Conservation (phyloP, 1,140 invertebrate genomes). For the Onthophagus taurus region DNA sequence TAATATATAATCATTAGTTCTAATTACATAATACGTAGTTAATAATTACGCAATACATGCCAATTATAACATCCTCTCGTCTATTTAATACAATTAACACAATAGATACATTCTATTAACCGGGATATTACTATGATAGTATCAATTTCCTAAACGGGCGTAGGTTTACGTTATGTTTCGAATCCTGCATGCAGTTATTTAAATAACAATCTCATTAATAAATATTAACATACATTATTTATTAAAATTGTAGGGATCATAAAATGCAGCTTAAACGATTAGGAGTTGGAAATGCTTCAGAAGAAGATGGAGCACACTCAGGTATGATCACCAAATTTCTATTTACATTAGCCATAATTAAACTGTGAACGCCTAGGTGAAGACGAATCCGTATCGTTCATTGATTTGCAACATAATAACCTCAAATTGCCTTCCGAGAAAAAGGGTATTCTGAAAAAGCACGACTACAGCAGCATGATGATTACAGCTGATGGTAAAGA, state of each 20-base stretch:
- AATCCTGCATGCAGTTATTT: too few relatives aligned
- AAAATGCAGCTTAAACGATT: constrained; percentile 63
- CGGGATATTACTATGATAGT: too few relatives aligned
- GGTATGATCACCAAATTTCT: constrained; percentile 39
- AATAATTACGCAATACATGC: too few relatives aligned
- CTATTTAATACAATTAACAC: too few relatives aligned
- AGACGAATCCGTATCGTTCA: constrained; percentile 72
- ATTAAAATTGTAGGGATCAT: constrained; percentile 64
- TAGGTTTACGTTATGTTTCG: too few relatives aligned
- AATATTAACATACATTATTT: too few relatives aligned
- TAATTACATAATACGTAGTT: too few relatives aligned
- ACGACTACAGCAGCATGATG: constrained; percentile 63
- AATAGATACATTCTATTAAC: too few relatives aligned
- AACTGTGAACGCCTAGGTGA: constrained; percentile 45
- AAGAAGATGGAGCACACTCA: constrained; percentile 62
- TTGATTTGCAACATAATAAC: constrained; percentile 68
- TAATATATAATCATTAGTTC: too few relatives aligned
- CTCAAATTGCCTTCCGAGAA: constrained; percentile 71
- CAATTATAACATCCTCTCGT: too few relatives aligned
- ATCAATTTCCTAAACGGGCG: too few relatives aligned
- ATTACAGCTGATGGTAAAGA: constrained; percentile 56
- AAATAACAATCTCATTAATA: neutral
- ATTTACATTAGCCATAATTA: neutral
- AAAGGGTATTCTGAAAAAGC: constrained; percentile 82
- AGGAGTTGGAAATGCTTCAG: constrained; percentile 53